These are phyloP conservation scores for Papilio polyxenes DNA, from an alignment of 1,140 invertebrate genomes.

Conservation along the genomic window DNA sequence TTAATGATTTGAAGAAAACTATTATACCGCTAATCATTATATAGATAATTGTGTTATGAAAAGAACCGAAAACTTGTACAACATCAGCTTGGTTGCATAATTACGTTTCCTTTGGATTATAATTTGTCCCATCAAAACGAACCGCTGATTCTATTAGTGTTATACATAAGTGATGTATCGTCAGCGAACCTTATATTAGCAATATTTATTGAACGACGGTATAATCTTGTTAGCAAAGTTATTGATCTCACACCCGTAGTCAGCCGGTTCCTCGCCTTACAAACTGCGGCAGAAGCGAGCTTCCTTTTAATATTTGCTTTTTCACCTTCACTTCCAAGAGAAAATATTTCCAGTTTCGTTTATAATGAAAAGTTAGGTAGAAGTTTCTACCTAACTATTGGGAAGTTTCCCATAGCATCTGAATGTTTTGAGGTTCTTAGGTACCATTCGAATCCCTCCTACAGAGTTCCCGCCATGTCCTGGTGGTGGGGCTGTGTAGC, in stretches of 20 bases:
- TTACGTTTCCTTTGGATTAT: neutral
- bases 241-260: neutral
- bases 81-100: neutral
- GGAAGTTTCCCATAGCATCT: neutral
- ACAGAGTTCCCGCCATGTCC: neutral
- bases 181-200: neutral
- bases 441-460: neutral
- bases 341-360: neutral
- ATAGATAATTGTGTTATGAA: neutral
- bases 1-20: neutral
- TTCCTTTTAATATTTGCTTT: constrained; percentile 13
- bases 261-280: neutral
- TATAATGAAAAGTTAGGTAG: neutral
- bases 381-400: too few relatives aligned
- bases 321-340: neutral
- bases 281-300: neutral
- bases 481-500: too few relatives aligned
- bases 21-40: neutral
- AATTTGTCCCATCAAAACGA: neutral
- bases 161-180: neutral
- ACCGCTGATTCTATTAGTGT: neutral
- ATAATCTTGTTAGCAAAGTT: constrained; percentile 10
- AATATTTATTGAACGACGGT: neutral
- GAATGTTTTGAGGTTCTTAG: neutral
- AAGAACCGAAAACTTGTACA: neutral